These are phyloP conservation scores for Marmota flaviventris DNA, from an alignment of 2,113 vertebrate genomes.

Conservation along the genomic window DNA sequence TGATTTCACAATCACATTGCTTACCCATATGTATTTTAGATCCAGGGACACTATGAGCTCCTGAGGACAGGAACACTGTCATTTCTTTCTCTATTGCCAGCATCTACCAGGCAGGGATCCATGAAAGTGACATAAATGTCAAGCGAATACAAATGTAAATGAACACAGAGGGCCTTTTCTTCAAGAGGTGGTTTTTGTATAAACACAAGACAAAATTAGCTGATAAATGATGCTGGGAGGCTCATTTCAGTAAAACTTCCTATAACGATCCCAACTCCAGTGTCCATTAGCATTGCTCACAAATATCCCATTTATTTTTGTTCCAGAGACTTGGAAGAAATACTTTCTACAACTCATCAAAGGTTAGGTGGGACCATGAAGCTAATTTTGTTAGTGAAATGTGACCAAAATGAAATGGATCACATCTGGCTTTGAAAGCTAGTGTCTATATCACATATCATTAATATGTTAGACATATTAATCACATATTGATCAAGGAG, in stretches of 20 bases:
- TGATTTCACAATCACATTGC: neutral
- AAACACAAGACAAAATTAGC: slow-evolving; percentile 21
- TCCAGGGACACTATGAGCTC: neutral
- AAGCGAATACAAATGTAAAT: neutral
- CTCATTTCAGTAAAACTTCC: neutral
- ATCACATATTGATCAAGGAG: too few relatives aligned
- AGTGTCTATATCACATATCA: neutral
- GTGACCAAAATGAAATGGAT: neutral
- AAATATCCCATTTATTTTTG: slow-evolving; percentile 8
- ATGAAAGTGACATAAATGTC: neutral
- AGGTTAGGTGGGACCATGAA: neutral
- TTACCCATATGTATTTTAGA: neutral
- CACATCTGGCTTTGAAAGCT: neutral
- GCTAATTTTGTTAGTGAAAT: neutral
- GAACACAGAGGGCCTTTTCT: neutral
- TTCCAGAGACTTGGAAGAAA: neutral
- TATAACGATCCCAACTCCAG: neutral
- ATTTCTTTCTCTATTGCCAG: neutral
- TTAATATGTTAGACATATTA: too few relatives aligned
- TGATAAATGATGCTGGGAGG: slow-evolving; percentile 22
- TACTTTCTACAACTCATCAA: neutral
- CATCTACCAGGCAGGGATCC: neutral
- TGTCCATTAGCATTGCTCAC: neutral
- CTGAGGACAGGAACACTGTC: neutral
- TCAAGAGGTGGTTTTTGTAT: neutral